Conservation (phyloP, 2,888 invertebrate species). For the Stenichneumon culpator region DNA sequence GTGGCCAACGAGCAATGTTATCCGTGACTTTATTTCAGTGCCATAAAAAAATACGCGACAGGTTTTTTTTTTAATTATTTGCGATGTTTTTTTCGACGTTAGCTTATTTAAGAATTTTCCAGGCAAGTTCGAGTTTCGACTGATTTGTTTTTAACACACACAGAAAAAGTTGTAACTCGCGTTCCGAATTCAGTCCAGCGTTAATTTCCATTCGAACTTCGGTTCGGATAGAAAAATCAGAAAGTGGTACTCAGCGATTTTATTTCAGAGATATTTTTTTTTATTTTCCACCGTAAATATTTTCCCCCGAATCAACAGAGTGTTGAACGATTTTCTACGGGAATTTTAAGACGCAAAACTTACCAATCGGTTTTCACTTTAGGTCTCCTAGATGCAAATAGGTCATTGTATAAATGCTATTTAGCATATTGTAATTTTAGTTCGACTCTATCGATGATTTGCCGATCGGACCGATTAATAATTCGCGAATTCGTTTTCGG, state of each 20-base stretch:
- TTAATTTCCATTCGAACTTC: neutral
- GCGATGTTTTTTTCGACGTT: neutral
- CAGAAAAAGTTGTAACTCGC: neutral
- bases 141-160: neutral
- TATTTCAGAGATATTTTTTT: neutral
- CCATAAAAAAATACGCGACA: neutral
- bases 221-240: neutral
- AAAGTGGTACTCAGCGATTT: neutral
- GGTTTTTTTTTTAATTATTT: neutral
- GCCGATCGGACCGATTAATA: neutral
- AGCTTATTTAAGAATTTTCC: neutral
- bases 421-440: slow-evolving; percentile 11
- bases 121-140: neutral
- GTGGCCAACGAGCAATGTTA: slow-evolving; percentile 44
- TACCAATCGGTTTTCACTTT: neutral
- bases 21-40: slow-evolving; percentile 45
- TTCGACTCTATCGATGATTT: neutral
- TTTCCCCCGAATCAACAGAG: neutral
- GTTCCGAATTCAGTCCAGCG: too few relatives aligned
- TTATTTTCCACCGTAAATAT: neutral
- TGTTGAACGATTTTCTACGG: neutral
- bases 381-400: neutral
- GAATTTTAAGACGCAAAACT: neutral
- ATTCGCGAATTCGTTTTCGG: neutral
- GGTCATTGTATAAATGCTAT: neutral